A percentile compares a stretch with the other conserved stretches of the same genome.
phyloP scores from a whole-genome alignment of 1,140 invertebrate genomes.

The Zeugodacus cucurbitae region DNA sequence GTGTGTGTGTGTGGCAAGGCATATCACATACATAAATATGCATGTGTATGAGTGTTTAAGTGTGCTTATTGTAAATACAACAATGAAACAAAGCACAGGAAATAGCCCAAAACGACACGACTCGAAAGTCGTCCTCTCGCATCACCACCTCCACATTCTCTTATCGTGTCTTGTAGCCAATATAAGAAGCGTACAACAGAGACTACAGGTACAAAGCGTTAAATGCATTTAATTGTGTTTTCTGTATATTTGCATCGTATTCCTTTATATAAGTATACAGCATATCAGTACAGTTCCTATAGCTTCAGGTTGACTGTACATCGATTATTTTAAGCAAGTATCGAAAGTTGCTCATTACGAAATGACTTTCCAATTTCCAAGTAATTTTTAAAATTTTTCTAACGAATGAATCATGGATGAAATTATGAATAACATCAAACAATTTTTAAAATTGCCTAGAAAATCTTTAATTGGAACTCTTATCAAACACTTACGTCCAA shows the following conservation, averaged over 20 bases:
- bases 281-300: neutral
- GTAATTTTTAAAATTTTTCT: too few relatives aligned
- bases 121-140: neutral
- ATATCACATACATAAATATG: neutral
- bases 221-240: neutral
- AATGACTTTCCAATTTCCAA: too few relatives aligned
- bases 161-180: neutral
- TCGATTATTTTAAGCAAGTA: neutral
- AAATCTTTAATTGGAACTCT: too few relatives aligned
- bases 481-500: too few relatives aligned
- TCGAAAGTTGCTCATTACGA: too few relatives aligned
- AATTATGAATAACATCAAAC: too few relatives aligned
- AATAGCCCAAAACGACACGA: slow-evolving; percentile 32
- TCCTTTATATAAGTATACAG: neutral
- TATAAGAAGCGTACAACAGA: neutral
- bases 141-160: neutral
- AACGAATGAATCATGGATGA: too few relatives aligned
- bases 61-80: neutral
- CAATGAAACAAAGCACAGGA: slow-evolving; percentile 25
- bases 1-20: neutral
- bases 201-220: slow-evolving; percentile 4
- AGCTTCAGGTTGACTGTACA: neutral
- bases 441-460: too few relatives aligned
- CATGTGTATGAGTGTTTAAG: neutral
- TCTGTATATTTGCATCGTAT: neutral